Conservation (phyloP, 2,888 invertebrate species). For the Sarcophaga variegata region DNA sequence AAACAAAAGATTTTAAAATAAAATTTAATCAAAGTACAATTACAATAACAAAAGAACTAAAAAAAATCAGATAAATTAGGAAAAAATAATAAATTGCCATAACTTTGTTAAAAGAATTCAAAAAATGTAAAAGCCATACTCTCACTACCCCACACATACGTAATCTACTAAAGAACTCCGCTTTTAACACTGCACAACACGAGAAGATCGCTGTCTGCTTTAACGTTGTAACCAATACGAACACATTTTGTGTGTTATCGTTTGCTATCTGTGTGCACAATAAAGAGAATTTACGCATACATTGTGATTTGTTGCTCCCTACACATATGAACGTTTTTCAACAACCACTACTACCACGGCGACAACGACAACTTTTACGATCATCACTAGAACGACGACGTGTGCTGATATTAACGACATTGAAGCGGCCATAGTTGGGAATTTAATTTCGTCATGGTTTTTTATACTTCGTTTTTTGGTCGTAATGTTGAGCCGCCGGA, state of each 20-base stretch:
- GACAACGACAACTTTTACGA: background rate
- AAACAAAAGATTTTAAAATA: background rate
- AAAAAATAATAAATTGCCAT: background rate
- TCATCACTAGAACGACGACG: background rate
- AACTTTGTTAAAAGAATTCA: background rate
- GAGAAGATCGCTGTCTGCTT: background rate
- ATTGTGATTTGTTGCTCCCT: background rate
- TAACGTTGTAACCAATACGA: background rate
- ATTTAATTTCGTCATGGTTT: slow-evolving; percentile 76
- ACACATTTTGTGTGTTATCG: background rate
- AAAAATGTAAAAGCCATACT: background rate
- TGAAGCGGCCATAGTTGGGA: slow-evolving; percentile 29
- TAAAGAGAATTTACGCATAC: background rate
- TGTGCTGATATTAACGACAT: slow-evolving; percentile 30
- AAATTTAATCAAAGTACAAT: background rate
- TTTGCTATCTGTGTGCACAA: background rate
- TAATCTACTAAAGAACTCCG: too few relatives aligned
- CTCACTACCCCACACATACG: too few relatives aligned
- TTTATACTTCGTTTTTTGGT: slow-evolving; percentile 79
- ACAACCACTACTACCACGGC: background rate
- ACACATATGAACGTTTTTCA: background rate
- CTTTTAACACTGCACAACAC: background rate
- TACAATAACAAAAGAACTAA: background rate
- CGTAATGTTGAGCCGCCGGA: slow-evolving; percentile 79
- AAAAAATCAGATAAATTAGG: background rate